These are phyloP conservation scores for Oncorhynchus mykiss DNA, from an alignment of 2,113 vertebrate genomes.

Conservation along the genomic window DNA sequence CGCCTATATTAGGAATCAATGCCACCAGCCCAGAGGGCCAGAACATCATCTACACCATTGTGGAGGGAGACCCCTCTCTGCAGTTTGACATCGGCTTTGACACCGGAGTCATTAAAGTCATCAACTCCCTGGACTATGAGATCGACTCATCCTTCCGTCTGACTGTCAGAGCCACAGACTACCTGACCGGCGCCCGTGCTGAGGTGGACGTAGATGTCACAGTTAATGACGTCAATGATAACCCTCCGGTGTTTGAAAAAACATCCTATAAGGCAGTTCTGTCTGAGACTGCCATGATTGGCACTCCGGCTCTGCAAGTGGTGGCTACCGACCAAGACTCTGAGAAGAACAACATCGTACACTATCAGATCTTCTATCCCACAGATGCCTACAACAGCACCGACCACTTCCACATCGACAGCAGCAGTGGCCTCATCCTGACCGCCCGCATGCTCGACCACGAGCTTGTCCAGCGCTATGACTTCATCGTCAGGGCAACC, in stretches of 20 bases:
- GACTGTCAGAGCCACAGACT: conserved; percentile 89
- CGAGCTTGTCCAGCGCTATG: conserved; percentile 83
- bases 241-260: conserved; percentile 86
- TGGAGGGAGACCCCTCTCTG: conserved; percentile 86
- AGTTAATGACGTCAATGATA: conserved; percentile 91
- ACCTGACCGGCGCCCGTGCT: conserved; percentile 88
- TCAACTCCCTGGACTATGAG: conserved; percentile 90
- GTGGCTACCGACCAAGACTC: conserved; percentile 88
- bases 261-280: conserved; percentile 83
- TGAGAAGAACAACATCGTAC: conserved; percentile 84
- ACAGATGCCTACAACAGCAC: conserved; percentile 87
- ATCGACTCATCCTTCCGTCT: conserved; percentile 80
- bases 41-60: conserved; percentile 93
- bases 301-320: conserved; percentile 93
- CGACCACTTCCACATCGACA: conserved; percentile 96
- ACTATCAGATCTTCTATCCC: conserved; percentile 88
- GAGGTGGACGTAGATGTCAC: conserved; percentile 90
- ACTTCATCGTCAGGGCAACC: conserved; percentile 85
- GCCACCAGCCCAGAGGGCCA: conserved; percentile 95
- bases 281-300: conserved; percentile 92
- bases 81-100: conserved; percentile 96
- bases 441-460: conserved; percentile 93
- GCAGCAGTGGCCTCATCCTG: conserved; percentile 91
- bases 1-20: conserved; percentile 90
- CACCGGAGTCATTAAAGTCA: conserved; percentile 90